These are phyloP conservation scores for Acanthosepion pharaonis DNA, from an alignment of 2,888 invertebrate species.

Conservation along the genomic window DNA sequence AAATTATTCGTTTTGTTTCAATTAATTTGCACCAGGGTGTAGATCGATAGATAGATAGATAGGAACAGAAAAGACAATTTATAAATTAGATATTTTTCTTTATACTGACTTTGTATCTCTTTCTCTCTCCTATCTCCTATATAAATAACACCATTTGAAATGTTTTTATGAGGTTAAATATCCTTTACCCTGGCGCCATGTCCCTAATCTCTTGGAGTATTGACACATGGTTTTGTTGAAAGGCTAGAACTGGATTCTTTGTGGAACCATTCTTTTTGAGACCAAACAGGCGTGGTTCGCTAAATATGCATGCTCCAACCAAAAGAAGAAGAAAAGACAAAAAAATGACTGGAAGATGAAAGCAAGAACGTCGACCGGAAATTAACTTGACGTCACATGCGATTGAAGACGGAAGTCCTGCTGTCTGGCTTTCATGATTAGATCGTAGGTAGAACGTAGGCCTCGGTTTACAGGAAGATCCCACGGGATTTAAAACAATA, in stretches of 20 bases:
- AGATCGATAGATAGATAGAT: too few relatives aligned
- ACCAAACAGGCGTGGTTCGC: neutral
- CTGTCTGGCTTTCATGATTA: neutral
- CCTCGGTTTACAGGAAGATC: neutral
- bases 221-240: neutral
- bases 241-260: neutral
- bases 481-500: constrained; percentile 33
- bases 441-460: neutral
- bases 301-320: neutral
- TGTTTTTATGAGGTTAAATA: neutral
- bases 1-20: too few relatives aligned
- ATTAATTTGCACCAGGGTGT: too few relatives aligned
- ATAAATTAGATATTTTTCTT: too few relatives aligned
- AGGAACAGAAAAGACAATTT: too few relatives aligned
- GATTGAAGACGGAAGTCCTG: neutral
- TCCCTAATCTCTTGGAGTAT: neutral
- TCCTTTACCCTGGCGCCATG: neutral
- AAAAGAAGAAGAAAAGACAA: neutral
- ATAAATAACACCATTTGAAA: neutral
- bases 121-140: neutral
- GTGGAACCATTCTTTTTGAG: neutral
- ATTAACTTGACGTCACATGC: neutral
- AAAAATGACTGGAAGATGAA: neutral
- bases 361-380: neutral
- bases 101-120: too few relatives aligned